Evolutionary conservation across 2,888 invertebrate genomes (phyloP).

Genomic region (Cryptops parisi): DNA sequence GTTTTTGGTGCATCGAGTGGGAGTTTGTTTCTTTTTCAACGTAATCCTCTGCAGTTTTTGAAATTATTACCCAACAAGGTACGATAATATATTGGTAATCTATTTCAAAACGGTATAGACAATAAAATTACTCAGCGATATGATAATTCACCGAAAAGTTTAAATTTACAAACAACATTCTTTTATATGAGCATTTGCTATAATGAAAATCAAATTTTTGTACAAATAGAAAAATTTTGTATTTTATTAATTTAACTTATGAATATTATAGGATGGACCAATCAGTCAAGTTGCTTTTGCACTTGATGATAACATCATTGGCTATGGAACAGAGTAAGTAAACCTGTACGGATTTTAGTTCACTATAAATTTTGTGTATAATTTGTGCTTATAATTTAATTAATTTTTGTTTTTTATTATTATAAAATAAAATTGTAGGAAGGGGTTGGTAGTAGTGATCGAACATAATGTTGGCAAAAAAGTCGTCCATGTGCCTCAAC

Average conservation of each 20-base stretch:
- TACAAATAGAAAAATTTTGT: too few relatives aligned
- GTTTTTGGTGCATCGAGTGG: slow-evolving; percentile 23
- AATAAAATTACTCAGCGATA: too few relatives aligned
- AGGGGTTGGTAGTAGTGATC: slow-evolving; percentile 15
- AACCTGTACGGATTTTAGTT: not conserved
- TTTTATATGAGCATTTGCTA: too few relatives aligned
- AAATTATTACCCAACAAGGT: slow-evolving; percentile 16
- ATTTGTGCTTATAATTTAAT: not conserved
- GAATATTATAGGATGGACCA: slow-evolving; percentile 10
- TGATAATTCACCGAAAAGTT: too few relatives aligned
- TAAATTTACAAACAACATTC: too few relatives aligned
- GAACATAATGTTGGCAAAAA: slow-evolving; percentile 13
- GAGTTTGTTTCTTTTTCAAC: slow-evolving; percentile 20
- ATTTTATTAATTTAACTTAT: too few relatives aligned
- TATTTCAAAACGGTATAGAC: too few relatives aligned
- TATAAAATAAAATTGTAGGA: slow-evolving; percentile 7
- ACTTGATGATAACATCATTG: slow-evolving; percentile 10
- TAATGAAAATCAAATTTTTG: too few relatives aligned
- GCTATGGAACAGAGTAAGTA: slow-evolving; percentile 1
- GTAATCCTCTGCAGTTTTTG: slow-evolving; percentile 16
- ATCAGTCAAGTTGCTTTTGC: slow-evolving; percentile 5
- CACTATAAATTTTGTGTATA: not conserved
- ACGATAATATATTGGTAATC: not conserved
- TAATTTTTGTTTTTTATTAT: not conserved
- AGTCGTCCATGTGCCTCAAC: slow-evolving; percentile 5